Base-by-base conservation (phyloP, 2,888 invertebrate species). In the Agriotes lineatus region DNA sequence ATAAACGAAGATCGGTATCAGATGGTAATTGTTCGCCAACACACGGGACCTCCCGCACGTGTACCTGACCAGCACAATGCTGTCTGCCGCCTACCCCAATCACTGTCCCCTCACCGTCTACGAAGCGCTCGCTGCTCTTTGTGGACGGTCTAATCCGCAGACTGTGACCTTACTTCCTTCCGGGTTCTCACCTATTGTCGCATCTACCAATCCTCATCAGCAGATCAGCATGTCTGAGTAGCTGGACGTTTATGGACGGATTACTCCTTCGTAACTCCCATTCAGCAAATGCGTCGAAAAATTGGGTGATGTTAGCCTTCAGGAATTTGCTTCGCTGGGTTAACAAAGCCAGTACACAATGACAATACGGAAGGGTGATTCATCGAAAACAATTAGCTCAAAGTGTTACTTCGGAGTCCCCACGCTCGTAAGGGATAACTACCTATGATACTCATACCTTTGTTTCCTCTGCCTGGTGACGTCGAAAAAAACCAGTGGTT, bases 21-120 rank as follows among this genome's bases (percentile, higher is more conserved):
- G 65, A 69, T 62, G 69, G 71, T 71, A 71, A 73, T 73, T 73
- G 73, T 69, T 73, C 69, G 73, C 73, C 73, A 73, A 73, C 73
- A 67, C 71, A 57, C 45, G 20, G 35, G 60, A 59, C 72, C 70
- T 71, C 71, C 72, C 71, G 70, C 69, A 67, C 73, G 67, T 69
- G 69, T 75, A 73, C 74, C 74, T 73, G 75, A 74, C 73, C 75
- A 73, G 72, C 69, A 74, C 71, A 74, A 72, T 72, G 71, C 70
- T 57, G 72, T 71, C 69, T 69, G 45, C 54, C 67, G 65, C 67
- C 69, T 60, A 69, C 69, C 69, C 63, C 54, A 63, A 63, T 68
- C 20, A 42, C 22, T 65, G 18, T 48, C 35, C 45, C 66, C 69
- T 69, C 59, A 70, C 70, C 59, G 62, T 63, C 69, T 57, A 57